Conservation (phyloP, 1,140 invertebrate genomes). For the Drosophila dunni region DNA sequence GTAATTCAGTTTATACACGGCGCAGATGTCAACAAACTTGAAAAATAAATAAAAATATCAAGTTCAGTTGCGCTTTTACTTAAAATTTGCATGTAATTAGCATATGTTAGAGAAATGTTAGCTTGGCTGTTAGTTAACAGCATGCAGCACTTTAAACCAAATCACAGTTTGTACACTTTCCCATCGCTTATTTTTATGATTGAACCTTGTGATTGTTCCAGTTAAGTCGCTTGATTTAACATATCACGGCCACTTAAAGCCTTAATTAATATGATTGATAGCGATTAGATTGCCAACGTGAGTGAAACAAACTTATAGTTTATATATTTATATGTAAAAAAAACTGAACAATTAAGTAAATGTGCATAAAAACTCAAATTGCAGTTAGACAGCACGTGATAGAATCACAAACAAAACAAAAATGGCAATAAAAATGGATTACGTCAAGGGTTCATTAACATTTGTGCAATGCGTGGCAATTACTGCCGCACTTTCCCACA, state of each 20-base stretch:
- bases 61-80: neutral
- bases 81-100: constrained; percentile 1
- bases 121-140: neutral
- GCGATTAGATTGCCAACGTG: constrained; percentile 31
- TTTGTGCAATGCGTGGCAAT: constrained; percentile 33
- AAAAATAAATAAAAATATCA: no score
- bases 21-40: no score
- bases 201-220: constrained; percentile 52
- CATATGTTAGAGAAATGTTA: constrained; percentile 9
- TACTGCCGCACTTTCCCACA: neutral
- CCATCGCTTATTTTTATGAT: constrained; percentile 27
- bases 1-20: neutral
- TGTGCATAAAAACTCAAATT: constrained; percentile 3
- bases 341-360: neutral
- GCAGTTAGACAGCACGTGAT: constrained; percentile 30
- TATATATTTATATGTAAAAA: neutral
- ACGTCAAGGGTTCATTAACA: constrained; percentile 63
- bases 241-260: constrained; percentile 49
- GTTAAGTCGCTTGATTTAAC: constrained; percentile 52
- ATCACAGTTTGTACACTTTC: constrained; percentile 23
- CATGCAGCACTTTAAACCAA: neutral
- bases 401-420: constrained; percentile 38
- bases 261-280: constrained; percentile 57
- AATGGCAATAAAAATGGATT: constrained; percentile 25
- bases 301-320: neutral